A percentile compares a stretch with the other conserved stretches of the same genome.
phyloP scores from a whole-genome alignment of 2,113 vertebrate genomes.

The Anser cygnoides region DNA sequence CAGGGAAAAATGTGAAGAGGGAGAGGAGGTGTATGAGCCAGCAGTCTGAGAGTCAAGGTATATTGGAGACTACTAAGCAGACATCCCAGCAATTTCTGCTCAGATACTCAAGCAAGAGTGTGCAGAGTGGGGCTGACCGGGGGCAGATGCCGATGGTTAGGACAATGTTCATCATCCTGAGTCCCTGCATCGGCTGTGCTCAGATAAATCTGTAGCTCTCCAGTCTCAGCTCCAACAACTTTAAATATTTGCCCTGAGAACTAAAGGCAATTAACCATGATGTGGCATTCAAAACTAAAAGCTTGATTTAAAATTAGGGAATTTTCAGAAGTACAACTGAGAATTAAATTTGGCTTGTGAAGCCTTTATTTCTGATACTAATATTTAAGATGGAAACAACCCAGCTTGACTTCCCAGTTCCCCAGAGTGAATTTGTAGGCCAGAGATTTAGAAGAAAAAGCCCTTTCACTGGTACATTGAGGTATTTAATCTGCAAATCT shows the following conservation, averaged over 20 bases:
- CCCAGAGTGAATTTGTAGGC: neutral
- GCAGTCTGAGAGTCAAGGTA: neutral
- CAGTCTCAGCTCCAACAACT: neutral
- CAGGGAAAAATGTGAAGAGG: neutral
- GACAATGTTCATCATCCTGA: neutral
- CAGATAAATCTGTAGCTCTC: neutral
- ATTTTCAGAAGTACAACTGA: neutral
- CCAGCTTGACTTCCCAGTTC: conserved; percentile 1
- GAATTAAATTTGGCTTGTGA: neutral
- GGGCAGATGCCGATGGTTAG: neutral
- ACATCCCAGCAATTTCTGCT: neutral
- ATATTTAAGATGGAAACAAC: neutral
- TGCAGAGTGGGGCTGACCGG: neutral
- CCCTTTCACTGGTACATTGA: neutral
- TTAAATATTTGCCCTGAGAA: neutral
- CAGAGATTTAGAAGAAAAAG: conserved; percentile 5
- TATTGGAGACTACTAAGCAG: neutral
- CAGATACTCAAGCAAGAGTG: neutral
- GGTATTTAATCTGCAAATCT: neutral
- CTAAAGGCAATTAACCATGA: neutral
- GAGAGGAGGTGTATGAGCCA: neutral
- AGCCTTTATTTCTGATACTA: conserved; percentile 6
- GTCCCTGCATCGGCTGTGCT: neutral
- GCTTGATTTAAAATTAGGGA: neutral
- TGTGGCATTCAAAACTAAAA: neutral